Evolutionary conservation across 2,113 vertebrate species (phyloP).

Genomic region (Clarias gariepinus): DNA sequence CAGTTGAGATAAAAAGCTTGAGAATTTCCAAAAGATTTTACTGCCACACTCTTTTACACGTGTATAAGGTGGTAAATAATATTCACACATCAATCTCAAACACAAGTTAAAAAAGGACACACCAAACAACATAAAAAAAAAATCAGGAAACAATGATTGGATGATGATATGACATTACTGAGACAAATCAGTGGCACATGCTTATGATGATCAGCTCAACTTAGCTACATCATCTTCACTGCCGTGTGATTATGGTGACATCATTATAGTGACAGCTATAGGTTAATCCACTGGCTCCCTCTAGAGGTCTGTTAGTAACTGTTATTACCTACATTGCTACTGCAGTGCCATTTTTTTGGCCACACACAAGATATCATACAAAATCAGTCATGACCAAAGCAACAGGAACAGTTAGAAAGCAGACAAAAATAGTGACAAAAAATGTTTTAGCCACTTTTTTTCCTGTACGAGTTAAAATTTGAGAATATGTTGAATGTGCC

Average conservation of each 20-base stretch:
- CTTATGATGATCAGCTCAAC: not conserved
- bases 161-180: not conserved
- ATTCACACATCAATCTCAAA: slow-evolving; percentile 5
- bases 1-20: not conserved
- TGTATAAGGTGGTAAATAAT: not conserved
- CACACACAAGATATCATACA: not conserved
- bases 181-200: slow-evolving; percentile 15
- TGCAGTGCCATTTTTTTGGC: not conserved
- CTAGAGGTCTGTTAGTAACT: slow-evolving; percentile 29
- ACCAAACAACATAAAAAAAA: slow-evolving; percentile 8
- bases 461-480: not conserved
- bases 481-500: not conserved
- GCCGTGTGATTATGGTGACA: not conserved
- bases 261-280: no score
- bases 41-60: not conserved
- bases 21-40: not conserved
- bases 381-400: not conserved
- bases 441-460: not conserved
- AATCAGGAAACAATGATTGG: slow-evolving; percentile 23
- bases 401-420: not conserved
- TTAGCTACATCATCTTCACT: not conserved
- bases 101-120: slow-evolving; percentile 2
- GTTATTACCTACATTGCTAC: not conserved
- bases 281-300: slow-evolving; percentile 17
- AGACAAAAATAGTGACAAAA: slow-evolving; percentile 4